Evolutionary conservation across 2,888 invertebrate species (phyloP), one percentile per base, ranked within the genome.

Genomic region (Adineta ricciae): DNA sequence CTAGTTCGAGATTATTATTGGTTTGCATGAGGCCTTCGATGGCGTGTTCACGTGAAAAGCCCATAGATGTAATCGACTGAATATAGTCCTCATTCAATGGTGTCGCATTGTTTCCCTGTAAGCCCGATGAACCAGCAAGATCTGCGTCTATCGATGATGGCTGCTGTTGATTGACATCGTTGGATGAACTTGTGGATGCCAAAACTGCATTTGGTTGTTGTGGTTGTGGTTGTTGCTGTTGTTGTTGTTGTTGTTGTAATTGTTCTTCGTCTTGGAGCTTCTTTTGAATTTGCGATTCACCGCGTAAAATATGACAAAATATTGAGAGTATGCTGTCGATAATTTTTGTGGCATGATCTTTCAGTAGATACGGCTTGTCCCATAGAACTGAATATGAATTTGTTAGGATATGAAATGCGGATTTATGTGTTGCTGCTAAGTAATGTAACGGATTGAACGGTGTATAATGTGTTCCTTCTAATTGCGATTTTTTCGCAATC

Each of bases 311-410:
- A 88, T 95, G 94, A 87, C 94, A 93, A 50, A 95, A 91, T 86
- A 95, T 94, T 5, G 94, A 92, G 83, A 95, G 91, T 87, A 95
- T 93, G 0, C 94, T 94, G 89, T 95, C 94, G 0, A 83, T 85
- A 0, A 94, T 93, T 92, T 94, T 94, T 73, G 94, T 92, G 1
- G 93, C 92, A 2, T 94, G 94, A 88, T 94, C 94, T 83, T 93
- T 92, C 86, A 93, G 93, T 84, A 94, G 90, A 0, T 94, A 94
- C 87, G 93, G 94, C 88, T 93, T 93, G 85, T 93, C 93, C 95
- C 95, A 95, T 88, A 95, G 91, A 83, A 93, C 32, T 16, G 78
- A 54, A 84, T 73, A 36, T 46, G 36, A 36, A 46, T 41, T 78
- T 38, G 84, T 83, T 56, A 85, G 50, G n/a, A 21, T 19, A 84